phyloP scores from a whole-genome alignment of 2,888 invertebrate genomes.

The Caenorhabditis imperialis region DNA sequence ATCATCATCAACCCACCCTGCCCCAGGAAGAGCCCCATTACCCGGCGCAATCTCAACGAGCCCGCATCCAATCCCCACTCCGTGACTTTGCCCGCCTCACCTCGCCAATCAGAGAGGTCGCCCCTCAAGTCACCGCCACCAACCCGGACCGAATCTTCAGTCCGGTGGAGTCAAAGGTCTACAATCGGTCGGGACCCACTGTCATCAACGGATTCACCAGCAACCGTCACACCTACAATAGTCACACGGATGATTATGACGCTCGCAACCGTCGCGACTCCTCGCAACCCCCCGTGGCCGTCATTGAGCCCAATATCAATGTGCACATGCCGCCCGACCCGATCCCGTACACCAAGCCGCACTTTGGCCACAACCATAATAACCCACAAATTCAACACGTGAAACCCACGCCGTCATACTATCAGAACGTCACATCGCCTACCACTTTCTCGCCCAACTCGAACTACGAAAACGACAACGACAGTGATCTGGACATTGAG shows the following conservation, averaged over 20 bases:
- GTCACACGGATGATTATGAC: constrained; percentile 50
- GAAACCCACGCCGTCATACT: constrained; percentile 26
- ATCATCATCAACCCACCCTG: no score
- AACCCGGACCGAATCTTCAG: constrained; percentile 50
- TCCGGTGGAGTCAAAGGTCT: constrained; percentile 60
- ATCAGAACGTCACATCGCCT: constrained; percentile 18
- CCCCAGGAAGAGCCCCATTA: constrained; percentile 27
- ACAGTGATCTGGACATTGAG: constrained; percentile 57
- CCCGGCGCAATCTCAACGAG: constrained; percentile 33
- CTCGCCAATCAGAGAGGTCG: constrained; percentile 46
- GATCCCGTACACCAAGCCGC: constrained; percentile 47
- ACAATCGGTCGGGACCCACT: constrained; percentile 41
- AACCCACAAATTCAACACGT: constrained; percentile 21
- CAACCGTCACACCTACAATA: constrained; percentile 51
- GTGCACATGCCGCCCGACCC: constrained; percentile 47
- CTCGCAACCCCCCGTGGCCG: constrained; percentile 54
- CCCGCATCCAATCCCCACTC: constrained; percentile 47
- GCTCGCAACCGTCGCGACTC: constrained; percentile 46
- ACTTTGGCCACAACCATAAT: constrained; percentile 29
- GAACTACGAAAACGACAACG: constrained; percentile 54
- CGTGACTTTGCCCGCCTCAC: constrained; percentile 40
- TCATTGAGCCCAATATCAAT: constrained; percentile 57
- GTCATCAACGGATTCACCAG: constrained; percentile 62
- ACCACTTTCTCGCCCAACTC: constrained; percentile 38
- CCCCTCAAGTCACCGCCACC: constrained; percentile 19